Conservation (phyloP, 2,888 invertebrate genomes). For the Cyrtodaria siliqua region DNA sequence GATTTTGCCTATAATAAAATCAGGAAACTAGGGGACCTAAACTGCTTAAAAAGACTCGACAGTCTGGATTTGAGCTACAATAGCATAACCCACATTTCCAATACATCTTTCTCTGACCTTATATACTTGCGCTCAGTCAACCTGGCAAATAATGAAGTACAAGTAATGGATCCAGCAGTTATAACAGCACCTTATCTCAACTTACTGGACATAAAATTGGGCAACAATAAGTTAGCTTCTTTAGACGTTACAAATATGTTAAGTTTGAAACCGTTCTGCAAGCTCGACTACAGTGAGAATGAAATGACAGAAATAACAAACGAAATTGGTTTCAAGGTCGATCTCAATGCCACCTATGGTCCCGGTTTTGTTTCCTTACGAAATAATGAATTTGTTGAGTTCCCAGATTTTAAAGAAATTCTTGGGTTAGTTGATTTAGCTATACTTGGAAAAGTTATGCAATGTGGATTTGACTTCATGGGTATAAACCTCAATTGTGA, state of each 20-base stretch:
- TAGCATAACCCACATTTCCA: conserved; percentile 14
- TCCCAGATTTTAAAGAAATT: conserved; percentile 32
- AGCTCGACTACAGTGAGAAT: conserved; percentile 22
- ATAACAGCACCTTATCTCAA: conserved; percentile 16
- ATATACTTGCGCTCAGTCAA: conserved; percentile 17
- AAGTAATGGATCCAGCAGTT: conserved; percentile 22
- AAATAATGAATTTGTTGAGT: conserved; percentile 5
- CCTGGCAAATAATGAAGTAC: conserved; percentile 19
- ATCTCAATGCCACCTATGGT: conserved; percentile 24
- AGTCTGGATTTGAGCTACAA: conserved; percentile 15
- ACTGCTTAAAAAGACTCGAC: conserved; percentile 33
- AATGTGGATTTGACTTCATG: conserved; percentile 30
- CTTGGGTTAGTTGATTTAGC: conserved; percentile 13
- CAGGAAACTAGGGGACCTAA: conserved; percentile 23
- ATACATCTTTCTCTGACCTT: conserved; percentile 30
- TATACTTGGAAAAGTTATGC: conserved; percentile 28
- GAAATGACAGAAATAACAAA: conserved; percentile 24
- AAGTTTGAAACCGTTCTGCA: conserved; percentile 36
- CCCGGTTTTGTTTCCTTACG: conserved; percentile 26
- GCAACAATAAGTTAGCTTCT: conserved; percentile 17
- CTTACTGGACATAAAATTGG: conserved; percentile 11
- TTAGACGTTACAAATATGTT: conserved; percentile 35
- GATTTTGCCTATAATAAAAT: conserved; percentile 34
- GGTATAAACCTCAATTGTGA: conserved; percentile 30
- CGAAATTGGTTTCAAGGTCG: conserved; percentile 10